Base-by-base conservation (phyloP, 1,140 invertebrate species). In the Octopus sinensis region DNA sequence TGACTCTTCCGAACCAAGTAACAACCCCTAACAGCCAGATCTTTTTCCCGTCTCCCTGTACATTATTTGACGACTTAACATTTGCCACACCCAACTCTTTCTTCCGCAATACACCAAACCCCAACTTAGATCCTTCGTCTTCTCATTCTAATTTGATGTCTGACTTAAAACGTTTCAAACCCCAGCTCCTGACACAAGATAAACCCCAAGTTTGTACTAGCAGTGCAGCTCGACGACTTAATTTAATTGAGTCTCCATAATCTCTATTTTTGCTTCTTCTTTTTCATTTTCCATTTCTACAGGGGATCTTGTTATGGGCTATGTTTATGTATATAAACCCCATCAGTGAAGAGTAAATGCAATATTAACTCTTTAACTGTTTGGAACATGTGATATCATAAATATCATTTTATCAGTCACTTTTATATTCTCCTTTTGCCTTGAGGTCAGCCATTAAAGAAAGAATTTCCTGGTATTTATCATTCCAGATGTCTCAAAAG, bases 221-320 rank as follows among this genome's bases (percentile, higher is more conserved):
- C 6, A 73, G 68, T 73, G 68, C 68, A n/a, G 68, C 68, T 7
- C 6, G 68, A 73, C 68, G 68, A n/a, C 68, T 73, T 17, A 73
- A 73, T 23, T 73, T 73, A 23, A 73, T 73, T 12, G 68, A 73
- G 13, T 73, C 68, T 73, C 68, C 68, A 6, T 73, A 73, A 73
- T 43, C 30, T 43, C 30, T 43, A 43, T 43, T 43, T 43, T 43
- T 23, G 23, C 23, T 43, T 43, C 30, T 43, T 43, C 30, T 43
- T 43, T 43, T 43, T 3, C 30, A 43, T 43, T 43, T 43, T 43
- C 30, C 30, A 43, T 43, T 43, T 43, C 30, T 43, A 43, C 30
- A 43, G 30, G 30, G 30, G 30, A 43, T 43, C 30, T 43, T 43
- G 30, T 43, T 43, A 43, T 43, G 30, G 30, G 30, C 30, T 43